phyloP scores from a whole-genome alignment of 2,888 invertebrate species.

The Tenthredo mesomela region DNA sequence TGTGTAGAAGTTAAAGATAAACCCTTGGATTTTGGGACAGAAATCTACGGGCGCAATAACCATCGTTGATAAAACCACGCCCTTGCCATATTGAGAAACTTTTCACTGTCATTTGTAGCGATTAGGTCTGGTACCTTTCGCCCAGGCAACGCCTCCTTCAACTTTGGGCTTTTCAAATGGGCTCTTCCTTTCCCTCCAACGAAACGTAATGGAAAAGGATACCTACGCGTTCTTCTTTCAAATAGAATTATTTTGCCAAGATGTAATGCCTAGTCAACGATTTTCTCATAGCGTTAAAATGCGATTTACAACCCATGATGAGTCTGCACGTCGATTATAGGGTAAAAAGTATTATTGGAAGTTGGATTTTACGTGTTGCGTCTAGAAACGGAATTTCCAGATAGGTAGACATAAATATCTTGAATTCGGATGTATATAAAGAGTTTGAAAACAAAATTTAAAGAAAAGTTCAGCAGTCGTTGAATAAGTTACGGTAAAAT shows the following conservation, averaged over 20 bases:
- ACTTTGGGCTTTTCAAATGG: neutral
- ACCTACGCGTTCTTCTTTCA: neutral
- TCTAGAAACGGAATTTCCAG: neutral
- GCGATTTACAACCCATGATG: neutral
- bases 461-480: neutral
- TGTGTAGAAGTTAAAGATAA: neutral
- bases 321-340: neutral
- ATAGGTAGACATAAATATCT: neutral
- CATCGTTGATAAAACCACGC: constrained; percentile 17
- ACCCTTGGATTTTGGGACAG: neutral
- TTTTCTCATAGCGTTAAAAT: neutral
- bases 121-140: constrained; percentile 15
- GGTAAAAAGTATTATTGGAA: neutral
- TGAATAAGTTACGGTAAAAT: neutral
- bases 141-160: neutral
- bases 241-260: neutral
- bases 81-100: neutral
- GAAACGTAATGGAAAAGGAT: neutral
- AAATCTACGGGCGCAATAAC: neutral
- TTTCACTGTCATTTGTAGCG: constrained; percentile 12
- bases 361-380: neutral
- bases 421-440: neutral
- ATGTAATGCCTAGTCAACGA: neutral
- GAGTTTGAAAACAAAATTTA: neutral
- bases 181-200: too few species aligned